Evolutionary conservation across 2,797 vertebrate genomes (phyloP).

Genomic region (Lacerta bilineata): DNA sequence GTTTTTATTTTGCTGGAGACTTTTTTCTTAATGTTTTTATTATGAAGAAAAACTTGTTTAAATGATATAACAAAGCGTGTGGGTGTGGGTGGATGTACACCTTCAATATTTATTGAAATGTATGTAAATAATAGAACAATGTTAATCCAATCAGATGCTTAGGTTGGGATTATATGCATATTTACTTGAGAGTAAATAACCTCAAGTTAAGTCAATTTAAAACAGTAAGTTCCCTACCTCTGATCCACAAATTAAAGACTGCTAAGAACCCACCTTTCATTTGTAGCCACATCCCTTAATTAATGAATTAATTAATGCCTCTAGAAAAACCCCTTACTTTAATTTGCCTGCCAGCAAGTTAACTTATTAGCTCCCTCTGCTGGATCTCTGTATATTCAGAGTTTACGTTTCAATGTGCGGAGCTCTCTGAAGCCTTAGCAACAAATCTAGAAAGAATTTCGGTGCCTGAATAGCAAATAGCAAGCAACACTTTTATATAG

Average conservation of each 20-base stretch:
- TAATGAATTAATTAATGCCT: constrained; percentile 19
- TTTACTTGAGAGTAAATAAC: background rate
- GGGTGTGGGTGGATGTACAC: background rate
- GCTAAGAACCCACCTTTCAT: background rate
- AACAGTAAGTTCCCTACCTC: background rate
- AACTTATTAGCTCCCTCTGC: constrained; percentile 43
- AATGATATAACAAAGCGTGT: background rate
- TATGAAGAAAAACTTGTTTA: background rate
- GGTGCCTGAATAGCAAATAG: background rate
- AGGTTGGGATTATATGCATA: background rate
- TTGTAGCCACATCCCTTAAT: background rate
- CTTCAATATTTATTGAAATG: background rate
- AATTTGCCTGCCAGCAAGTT: constrained; percentile 22
- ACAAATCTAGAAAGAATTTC: background rate
- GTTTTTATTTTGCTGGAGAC: background rate
- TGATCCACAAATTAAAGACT: background rate
- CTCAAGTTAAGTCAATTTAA: background rate
- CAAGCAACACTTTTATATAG: rapidly evolving
- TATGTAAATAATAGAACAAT: background rate
- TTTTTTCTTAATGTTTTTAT: background rate
- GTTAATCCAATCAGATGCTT: background rate
- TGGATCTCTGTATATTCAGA: constrained; percentile 11
- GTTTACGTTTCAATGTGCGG: background rate
- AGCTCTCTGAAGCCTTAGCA: background rate
- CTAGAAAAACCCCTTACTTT: background rate